Evolutionary conservation across 2,797 vertebrate genomes (phyloP).

Genomic region (Hippocampus kuda): DNA sequence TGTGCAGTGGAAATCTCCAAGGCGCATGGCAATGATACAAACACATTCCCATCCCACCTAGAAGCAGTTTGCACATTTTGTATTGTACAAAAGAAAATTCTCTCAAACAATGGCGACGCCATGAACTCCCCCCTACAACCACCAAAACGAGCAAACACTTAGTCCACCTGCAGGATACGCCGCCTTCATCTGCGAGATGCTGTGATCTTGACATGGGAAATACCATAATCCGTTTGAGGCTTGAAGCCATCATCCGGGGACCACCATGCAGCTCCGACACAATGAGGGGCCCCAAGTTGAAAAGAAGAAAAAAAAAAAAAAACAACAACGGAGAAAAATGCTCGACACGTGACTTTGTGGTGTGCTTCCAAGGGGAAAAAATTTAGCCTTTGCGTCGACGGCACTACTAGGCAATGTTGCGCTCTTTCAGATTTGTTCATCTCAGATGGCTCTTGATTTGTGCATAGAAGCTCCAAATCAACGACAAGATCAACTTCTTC

Average conservation of each 20-base stretch:
- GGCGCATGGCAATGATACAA: background rate
- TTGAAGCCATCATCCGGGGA: conserved; percentile 47
- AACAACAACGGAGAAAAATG: conserved; percentile 20
- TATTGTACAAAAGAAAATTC: background rate
- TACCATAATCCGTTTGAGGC: conserved; percentile 47
- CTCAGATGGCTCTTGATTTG: background rate
- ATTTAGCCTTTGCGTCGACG: background rate
- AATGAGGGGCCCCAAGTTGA: conserved; percentile 15
- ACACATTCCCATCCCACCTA: background rate
- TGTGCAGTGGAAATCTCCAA: too few relatives aligned
- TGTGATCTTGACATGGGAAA: conserved; percentile 47
- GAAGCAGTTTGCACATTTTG: background rate
- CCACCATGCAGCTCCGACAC: conserved; percentile 39
- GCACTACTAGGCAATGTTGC: background rate
- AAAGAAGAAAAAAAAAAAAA: background rate
- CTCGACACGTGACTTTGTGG: conserved; percentile 14
- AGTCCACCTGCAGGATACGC: conserved; percentile 16
- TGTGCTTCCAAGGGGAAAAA: conserved; percentile 30
- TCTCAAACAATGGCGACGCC: background rate
- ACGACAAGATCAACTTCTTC: background rate
- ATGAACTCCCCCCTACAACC: background rate
- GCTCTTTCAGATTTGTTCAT: background rate
- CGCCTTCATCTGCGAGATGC: conserved; percentile 32
- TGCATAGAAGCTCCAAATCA: background rate
- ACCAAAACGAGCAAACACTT: background rate